Evolutionary conservation across 2,797 vertebrate genomes (phyloP).

Genomic region (Chelidonichthys spinosus): DNA sequence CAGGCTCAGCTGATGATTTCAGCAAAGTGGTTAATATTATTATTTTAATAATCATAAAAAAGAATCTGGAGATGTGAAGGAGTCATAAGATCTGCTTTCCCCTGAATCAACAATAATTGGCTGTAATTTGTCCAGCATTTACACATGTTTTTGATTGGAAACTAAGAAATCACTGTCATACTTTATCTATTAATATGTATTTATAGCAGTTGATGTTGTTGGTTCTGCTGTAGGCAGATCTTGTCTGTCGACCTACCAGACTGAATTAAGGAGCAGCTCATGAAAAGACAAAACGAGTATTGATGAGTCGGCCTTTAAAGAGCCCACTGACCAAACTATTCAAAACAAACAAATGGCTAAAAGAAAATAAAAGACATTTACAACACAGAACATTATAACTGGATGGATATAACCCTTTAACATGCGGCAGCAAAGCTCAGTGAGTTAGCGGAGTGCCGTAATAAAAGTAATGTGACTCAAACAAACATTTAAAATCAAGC

Average conservation of each 20-base stretch:
- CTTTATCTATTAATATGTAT: not conserved
- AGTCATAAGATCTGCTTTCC: conserved; percentile 19
- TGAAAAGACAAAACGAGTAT: no score
- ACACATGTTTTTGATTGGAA: not conserved
- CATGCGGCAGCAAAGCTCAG: no score
- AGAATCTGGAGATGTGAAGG: not conserved
- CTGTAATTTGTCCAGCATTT: not conserved
- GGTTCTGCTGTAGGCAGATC: not conserved
- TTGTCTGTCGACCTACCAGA: not conserved
- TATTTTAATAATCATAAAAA: not conserved
- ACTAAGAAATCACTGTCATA: not conserved
- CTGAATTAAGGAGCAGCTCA: not conserved
- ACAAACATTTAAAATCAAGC: no score
- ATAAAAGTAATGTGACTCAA: no score
- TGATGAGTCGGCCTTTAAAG: no score
- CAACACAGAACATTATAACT: no score
- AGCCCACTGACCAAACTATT: no score
- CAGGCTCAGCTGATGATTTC: not conserved
- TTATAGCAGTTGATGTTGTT: not conserved
- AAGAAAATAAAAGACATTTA: no score
- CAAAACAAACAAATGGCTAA: no score
- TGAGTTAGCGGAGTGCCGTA: no score
- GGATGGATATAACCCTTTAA: no score
- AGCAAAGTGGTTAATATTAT: conserved; percentile 11
- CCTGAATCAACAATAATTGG: not conserved